Evolutionary conservation across 2,888 invertebrate species (phyloP).

Genomic region (Cyaniris semiargus): DNA sequence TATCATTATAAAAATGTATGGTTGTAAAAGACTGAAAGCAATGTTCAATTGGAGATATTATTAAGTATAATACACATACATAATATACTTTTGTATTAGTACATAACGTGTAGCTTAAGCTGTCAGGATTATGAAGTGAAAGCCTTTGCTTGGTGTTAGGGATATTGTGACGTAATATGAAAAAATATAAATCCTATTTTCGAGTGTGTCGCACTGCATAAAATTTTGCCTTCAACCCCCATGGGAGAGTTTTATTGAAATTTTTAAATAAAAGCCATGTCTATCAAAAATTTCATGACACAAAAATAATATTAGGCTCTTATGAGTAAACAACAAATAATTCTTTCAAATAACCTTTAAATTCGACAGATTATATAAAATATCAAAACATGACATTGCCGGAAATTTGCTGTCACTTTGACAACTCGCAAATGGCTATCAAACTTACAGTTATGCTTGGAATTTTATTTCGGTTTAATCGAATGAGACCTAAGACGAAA

Average conservation of each 20-base stretch:
- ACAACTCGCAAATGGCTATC: neutral
- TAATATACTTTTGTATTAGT: neutral
- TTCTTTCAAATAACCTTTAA: too few species aligned
- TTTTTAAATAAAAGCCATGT: too few species aligned
- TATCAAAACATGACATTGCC: neutral
- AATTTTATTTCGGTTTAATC: neutral
- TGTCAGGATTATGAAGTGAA: slow-evolving; percentile 6
- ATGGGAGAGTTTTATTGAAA: neutral
- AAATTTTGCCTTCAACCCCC: neutral
- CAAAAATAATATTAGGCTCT: too few species aligned
- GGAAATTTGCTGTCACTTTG: neutral
- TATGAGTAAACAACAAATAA: too few species aligned
- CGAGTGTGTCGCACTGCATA: neutral
- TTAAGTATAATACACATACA: neutral
- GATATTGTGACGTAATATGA: neutral
- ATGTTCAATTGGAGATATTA: slow-evolving; percentile 11
- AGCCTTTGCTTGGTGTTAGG: slow-evolving; percentile 6
- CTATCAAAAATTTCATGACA: too few species aligned
- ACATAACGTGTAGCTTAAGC: slow-evolving; percentile 18
- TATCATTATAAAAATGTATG: too few species aligned
- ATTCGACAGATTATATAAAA: too few species aligned
- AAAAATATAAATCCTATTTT: neutral
- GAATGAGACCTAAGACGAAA: neutral
- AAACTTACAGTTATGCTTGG: neutral
- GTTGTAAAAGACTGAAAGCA: slow-evolving; percentile 4